phyloP scores from a whole-genome alignment of 1,140 invertebrate species.

The Drosophila simulans region DNA sequence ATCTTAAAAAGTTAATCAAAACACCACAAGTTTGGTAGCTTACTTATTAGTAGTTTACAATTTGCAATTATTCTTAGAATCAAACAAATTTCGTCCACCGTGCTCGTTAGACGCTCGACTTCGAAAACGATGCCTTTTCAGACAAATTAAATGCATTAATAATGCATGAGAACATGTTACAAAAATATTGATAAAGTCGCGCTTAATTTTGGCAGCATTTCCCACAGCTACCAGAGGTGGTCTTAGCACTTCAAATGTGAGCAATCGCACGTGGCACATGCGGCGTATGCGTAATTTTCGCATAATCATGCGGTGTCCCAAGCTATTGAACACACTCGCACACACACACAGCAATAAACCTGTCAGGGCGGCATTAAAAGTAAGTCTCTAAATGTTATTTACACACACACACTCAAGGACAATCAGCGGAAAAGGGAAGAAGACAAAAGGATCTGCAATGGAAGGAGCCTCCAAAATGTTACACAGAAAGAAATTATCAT shows the following conservation, averaged over 20 bases:
- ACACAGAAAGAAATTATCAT: not conserved
- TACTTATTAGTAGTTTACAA: too few relatives aligned
- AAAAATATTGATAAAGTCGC: slow-evolving; percentile 72
- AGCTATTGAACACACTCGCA: slow-evolving; percentile 64
- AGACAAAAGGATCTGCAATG: slow-evolving; percentile 13
- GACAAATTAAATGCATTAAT: slow-evolving; percentile 79
- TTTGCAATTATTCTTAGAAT: not conserved
- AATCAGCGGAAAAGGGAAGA: slow-evolving; percentile 18
- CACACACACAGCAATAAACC: slow-evolving; percentile 58
- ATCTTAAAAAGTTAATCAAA: too few relatives aligned
- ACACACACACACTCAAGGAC: slow-evolving; percentile 45
- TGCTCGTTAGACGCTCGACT: slow-evolving; percentile 26
- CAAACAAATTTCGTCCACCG: slow-evolving; percentile 8
- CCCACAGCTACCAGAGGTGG: slow-evolving; percentile 30
- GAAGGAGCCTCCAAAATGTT: not conserved
- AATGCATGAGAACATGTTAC: slow-evolving; percentile 60
- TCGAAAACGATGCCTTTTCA: slow-evolving; percentile 57
- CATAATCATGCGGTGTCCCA: slow-evolving; percentile 71
- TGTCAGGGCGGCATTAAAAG: slow-evolving; percentile 74
- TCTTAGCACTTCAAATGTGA: slow-evolving; percentile 75
- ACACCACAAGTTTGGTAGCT: too few relatives aligned
- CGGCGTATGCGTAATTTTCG: slow-evolving; percentile 76
- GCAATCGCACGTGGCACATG: slow-evolving; percentile 67
- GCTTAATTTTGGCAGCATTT: slow-evolving; percentile 39
- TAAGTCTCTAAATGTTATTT: slow-evolving; percentile 77